A percentile compares a stretch with the other conserved stretches of the same genome.
phyloP scores from a whole-genome alignment of 2,888 invertebrate genomes.

The Acrocera orbiculus region DNA sequence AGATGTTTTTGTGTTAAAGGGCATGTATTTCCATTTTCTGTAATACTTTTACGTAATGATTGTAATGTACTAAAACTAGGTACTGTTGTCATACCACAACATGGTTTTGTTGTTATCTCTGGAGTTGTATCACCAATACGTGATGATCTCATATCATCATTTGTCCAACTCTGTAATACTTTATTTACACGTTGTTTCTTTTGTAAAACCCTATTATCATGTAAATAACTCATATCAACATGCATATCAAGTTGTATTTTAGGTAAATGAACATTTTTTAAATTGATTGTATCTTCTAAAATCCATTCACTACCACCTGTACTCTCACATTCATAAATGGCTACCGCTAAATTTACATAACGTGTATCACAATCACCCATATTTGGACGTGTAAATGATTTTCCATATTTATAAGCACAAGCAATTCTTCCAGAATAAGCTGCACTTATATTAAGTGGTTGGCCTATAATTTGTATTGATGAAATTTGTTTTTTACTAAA shows the following conservation, averaged over 20 bases:
- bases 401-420: slow-evolving; percentile 89
- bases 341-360: slow-evolving; percentile 80
- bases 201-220: slow-evolving; percentile 60
- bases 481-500: slow-evolving; percentile 50
- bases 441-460: slow-evolving; percentile 83
- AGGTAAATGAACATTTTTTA: slow-evolving; percentile 80
- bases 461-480: slow-evolving; percentile 57
- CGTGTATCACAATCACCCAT: slow-evolving; percentile 59
- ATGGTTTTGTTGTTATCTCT: slow-evolving; percentile 21
- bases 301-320: slow-evolving; percentile 92
- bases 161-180: slow-evolving; percentile 63
- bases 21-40: slow-evolving; percentile 82
- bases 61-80: slow-evolving; percentile 83
- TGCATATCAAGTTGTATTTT: slow-evolving; percentile 65
- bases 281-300: slow-evolving; percentile 84
- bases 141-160: slow-evolving; percentile 49
- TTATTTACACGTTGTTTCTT: slow-evolving; percentile 69
- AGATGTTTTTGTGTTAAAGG: slow-evolving; percentile 81
- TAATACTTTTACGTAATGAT: slow-evolving; percentile 69
- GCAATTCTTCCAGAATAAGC: slow-evolving; percentile 96
- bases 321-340: slow-evolving; percentile 98
- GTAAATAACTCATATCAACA: slow-evolving; percentile 64
- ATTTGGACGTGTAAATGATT: slow-evolving; percentile 69
- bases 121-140: slow-evolving; percentile 34
- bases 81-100: slow-evolving; percentile 49